Evolutionary conservation across 1,140 invertebrate genomes (phyloP), one percentile per base, ranked within the genome.

Genomic region (Ptiloglossa arizonensis): DNA sequence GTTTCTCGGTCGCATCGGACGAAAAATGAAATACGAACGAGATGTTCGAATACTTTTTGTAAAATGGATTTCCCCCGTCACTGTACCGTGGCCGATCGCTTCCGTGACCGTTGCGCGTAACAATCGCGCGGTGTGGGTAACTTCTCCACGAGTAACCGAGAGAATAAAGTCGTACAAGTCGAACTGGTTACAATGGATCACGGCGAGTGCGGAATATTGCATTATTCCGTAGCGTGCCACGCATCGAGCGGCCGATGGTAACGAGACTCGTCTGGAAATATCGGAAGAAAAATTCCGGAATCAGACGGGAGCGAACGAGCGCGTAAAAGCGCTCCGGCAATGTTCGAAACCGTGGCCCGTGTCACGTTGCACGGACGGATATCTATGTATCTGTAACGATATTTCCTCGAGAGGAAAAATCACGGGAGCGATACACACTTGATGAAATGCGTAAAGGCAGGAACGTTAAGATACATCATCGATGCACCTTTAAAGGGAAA

Each of bases 351-450:
- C 54, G 41, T 59, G 19, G 3, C 2, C 2, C 22, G 27, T 11
- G 41, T 48, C 41, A 44, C 11, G 24, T 70, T 29, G 22, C 6
- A 5, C 13, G 17, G n/a, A n/a, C n/a, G n/a, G n/a, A n/a, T n/a
- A n/a, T n/a, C n/a, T n/a, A n/a, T 35, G 13, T 44, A 24, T 44
- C 67, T 8, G 52, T 70, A 50, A 73, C 63, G 80, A 60, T 48
- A 38, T 73, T 81, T 63, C 78, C 48, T 74, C 67, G 56, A 67
- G 68, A 67, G 75, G 66, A 79, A 81, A 41, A 81, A 79, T 81
- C 54, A 52, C 57, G 44, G 48, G 27, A 67, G 27, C 52, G 52
- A 57, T 54, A 46, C 24, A n/a, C 44, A 38, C 48, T 74, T 67
- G 57, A 79, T 74, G 57, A 62, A 71, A 77, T 38, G 32, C 59